phyloP scores from a whole-genome alignment of 2,113 vertebrate species.

The Emydura subglobosa region DNA sequence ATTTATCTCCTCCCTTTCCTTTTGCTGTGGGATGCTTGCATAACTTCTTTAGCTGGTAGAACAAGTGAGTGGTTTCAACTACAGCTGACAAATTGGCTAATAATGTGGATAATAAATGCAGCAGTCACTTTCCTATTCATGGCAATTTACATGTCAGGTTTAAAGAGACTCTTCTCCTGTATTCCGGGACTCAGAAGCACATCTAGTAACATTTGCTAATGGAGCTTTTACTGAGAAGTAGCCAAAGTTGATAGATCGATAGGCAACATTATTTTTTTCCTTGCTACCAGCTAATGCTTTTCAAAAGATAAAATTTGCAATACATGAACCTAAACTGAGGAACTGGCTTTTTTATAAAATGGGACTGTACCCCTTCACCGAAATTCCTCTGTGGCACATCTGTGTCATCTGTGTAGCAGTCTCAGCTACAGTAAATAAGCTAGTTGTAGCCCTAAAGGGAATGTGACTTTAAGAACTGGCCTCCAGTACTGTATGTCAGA shows the following conservation, averaged over 20 bases:
- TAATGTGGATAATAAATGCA: constrained; percentile 69
- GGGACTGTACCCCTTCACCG: not conserved
- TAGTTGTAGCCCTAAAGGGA: not conserved
- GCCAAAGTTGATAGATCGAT: constrained; percentile 17
- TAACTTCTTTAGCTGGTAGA: not conserved
- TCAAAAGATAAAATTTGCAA: not conserved
- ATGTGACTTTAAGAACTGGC: not conserved
- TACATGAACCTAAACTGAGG: not conserved
- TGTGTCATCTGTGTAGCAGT: not conserved
- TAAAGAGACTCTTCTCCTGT: constrained; percentile 41
- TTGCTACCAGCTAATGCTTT: not conserved
- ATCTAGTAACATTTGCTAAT: constrained; percentile 50
- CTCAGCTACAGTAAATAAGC: not conserved
- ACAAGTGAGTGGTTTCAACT: constrained; percentile 45
- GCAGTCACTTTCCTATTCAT: constrained; percentile 17
- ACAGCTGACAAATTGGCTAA: constrained; percentile 64
- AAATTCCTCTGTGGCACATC: not conserved
- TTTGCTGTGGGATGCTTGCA: not conserved
- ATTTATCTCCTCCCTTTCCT: not conserved
- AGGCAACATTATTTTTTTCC: constrained; percentile 20
- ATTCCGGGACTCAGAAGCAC: constrained; percentile 17
- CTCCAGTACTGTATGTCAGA: not conserved
- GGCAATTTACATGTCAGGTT: constrained; percentile 67
- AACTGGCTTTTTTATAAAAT: not conserved
- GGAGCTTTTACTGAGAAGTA: constrained; percentile 5